Percentiles rank a stretch among this genome's conserved stretches.
Conservation (phyloP, 2,113 vertebrate species). For the Circaetus cinerascens region DNA sequence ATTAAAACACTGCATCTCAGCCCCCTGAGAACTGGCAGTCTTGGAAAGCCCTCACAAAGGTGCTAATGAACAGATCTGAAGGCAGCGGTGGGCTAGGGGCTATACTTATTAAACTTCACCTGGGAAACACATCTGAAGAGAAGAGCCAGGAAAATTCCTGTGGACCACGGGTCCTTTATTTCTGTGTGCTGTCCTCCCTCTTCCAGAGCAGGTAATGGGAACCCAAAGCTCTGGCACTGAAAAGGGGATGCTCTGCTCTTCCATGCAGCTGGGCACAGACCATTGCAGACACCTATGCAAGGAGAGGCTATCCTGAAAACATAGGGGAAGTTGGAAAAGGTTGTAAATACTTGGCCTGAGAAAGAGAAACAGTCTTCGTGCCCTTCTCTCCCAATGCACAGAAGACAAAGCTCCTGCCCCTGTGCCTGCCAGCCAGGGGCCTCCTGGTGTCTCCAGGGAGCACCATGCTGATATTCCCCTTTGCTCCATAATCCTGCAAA, state of each 20-base stretch:
- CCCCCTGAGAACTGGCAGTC: background rate
- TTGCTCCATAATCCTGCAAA: background rate
- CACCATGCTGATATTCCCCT: background rate
- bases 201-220: background rate
- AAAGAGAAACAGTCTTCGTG: background rate
- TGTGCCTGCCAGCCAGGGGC: background rate
- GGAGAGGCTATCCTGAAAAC: background rate
- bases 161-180: background rate
- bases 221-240: background rate
- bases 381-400: background rate
- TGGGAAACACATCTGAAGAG: background rate
- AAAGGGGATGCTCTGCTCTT: background rate
- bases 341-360: background rate
- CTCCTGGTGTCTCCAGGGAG: background rate
- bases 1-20: conserved; percentile 33
- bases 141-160: background rate
- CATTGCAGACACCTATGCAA: accelerated
- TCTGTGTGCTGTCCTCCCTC: background rate
- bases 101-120: background rate
- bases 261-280: background rate
- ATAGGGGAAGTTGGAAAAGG: background rate
- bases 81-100: background rate
- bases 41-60: background rate
- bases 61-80: background rate
- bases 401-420: background rate